Base-by-base conservation (phyloP, 1,140 invertebrate genomes). In the Globodera rostochiensis region DNA sequence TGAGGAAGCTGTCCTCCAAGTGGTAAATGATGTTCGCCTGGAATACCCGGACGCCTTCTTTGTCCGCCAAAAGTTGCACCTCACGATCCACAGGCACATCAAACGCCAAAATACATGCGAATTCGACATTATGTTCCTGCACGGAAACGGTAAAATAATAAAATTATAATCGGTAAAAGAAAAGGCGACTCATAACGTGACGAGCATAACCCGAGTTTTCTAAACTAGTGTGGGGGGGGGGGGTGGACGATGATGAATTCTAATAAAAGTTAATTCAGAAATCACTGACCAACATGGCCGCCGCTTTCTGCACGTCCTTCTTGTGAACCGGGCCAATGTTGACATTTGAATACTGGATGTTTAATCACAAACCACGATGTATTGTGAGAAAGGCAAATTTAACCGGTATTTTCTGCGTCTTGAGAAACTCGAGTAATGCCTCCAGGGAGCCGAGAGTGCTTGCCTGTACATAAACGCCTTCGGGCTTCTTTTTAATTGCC, bases 1-100 rank as follows among this genome's bases (percentile, higher is more conserved):
- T 94, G 82, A 94, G 96, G 91, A 99, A 99, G 90, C 95, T 94
- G 91, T 99, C 97, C 91, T 98, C 98, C 81, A 99, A 91, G 92
- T 99, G 98, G 91, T 99, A 99, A 88, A 99, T 99, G 90, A 99
- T 99, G 91, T 99, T 97, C 4, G 98, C 98, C 80, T 96, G 94
- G 93, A 99, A 99, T 88, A 99, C 97, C 91, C 94, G 96, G 67
- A 99, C 96, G 76, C 95, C 95, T 69, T 97, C 90, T 73, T 93
- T 93, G 88, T 99, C 97, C 0, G 98, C 98, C 90, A 98, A 91
- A 90, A 98, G 96, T 91, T 99, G 96, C 1, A 97, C 97, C 88
- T 99, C 98, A 79, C 94, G 92, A 90, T 99, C 97, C 49, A 99
- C 94, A 92, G 97, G 98, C 1, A 99, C 97, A 92, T 99, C 97